Evolutionary conservation across 2,888 invertebrate genomes (phyloP), one percentile per base, ranked within the genome.

Genomic region (Trachelus stipa): DNA sequence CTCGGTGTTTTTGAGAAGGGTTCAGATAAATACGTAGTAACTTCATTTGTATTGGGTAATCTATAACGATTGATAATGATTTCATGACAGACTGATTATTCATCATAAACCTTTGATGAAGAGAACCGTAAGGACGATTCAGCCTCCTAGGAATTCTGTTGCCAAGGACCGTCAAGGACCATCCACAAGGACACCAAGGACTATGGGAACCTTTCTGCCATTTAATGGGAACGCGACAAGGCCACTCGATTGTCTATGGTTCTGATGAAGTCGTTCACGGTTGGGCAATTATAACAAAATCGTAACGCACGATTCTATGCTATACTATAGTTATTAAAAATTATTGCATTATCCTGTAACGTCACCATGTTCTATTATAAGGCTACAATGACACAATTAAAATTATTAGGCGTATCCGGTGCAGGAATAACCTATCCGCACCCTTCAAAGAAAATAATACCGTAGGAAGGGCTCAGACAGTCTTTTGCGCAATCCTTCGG

Each of bases 201-300:
- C 56, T 23, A 56, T 56, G 23, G 56, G 56, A 71, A 71, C 71
- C 71, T 31, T 34, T 31, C 3, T 71, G 71, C 31, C 31, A 15
- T 34, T 71, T 71, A 83, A 83, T 80, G 80, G 79, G 81, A 81
- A 82, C 83, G 83, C 76, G 82, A 81, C 82, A 83, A 82, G 81
- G 82, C 81, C 82, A 82, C 73, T 23, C 81, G 78, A 83, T 83
- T 81, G 81, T 83, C 56, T 80, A 81, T 76, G 73, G 73, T 73
- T 76, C 77, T 77, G 79, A 81, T 83, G 83, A 81, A 81, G 79
- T 80, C 81, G 78, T 81, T 81, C 78, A 81, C 75, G 82, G 80
- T 80, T 82, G 81, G 81, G 79, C 80, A 82, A 82, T 76, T 30
- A 77, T 80, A 75, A 76, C 68, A 75, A 80, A 81, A 56, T 56